phyloP scores from a whole-genome alignment of 2,113 vertebrate species.

The Psettodes erumei region DNA sequence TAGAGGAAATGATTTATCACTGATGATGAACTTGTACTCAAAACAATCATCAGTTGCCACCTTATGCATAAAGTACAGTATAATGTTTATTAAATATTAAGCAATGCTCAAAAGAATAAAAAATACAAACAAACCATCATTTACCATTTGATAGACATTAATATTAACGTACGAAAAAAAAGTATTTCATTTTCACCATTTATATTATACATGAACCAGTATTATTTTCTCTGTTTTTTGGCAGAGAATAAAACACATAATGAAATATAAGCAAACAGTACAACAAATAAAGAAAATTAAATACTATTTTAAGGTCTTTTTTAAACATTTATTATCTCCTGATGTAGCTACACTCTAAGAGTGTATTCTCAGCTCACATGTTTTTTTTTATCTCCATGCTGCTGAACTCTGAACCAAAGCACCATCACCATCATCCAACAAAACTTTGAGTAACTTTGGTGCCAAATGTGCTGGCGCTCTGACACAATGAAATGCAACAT shows the following conservation, averaged over 20 bases:
- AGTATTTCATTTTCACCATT: no score
- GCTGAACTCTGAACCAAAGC: conserved; percentile 45
- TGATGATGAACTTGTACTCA: no score
- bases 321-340: background rate
- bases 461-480: conserved; percentile 47
- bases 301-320: background rate
- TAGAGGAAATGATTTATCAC: no score
- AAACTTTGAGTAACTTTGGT: conserved; percentile 26
- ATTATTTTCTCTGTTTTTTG: no score
- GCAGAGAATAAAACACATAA: background rate
- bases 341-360: background rate
- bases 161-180: no score
- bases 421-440: conserved; percentile 69
- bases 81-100: no score
- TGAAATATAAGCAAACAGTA: background rate
- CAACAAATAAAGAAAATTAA: background rate
- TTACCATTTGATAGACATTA: no score
- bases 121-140: no score
- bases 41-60: no score
- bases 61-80: no score
- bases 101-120: no score
- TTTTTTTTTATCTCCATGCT: background rate
- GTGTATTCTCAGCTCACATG: conserved; percentile 30
- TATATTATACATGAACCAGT: no score
- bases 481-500: background rate